These are phyloP conservation scores for Pseudorasbora parva DNA, from an alignment of 2,113 vertebrate genomes.

Conservation along the genomic window DNA sequence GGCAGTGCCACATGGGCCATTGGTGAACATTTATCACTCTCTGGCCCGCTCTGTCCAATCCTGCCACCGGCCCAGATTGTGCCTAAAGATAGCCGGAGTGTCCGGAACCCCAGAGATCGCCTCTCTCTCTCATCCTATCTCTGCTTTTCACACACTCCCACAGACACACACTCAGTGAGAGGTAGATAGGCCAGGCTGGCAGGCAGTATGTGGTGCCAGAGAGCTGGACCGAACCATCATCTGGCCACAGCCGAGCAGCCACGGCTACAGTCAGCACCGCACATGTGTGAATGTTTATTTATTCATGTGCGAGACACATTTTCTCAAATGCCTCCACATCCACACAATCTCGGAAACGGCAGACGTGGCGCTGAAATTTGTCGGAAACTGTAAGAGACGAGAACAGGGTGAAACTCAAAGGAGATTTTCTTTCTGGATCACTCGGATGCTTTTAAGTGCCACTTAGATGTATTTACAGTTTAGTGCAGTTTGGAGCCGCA, in stretches of 20 bases:
- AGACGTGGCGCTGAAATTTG: neutral
- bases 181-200: conserved; percentile 24
- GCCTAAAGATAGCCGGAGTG: conserved; percentile 44
- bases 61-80: conserved; percentile 30
- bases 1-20: conserved; percentile 27
- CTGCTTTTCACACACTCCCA: conserved; percentile 15
- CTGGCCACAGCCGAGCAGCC: neutral
- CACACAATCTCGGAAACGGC: neutral
- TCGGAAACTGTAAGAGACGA: neutral
- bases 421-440: neutral
- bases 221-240: neutral
- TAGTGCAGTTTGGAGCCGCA: neutral
- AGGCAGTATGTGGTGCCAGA: neutral
- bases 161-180: conserved; percentile 22
- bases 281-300: conserved; percentile 31
- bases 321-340: conserved; percentile 16
- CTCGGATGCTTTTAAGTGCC: neutral
- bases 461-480: conserved; percentile 3
- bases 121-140: conserved; percentile 2
- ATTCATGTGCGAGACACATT: conserved; percentile 28
- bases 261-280: neutral
- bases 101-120: conserved; percentile 28
- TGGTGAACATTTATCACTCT: conserved; percentile 44
- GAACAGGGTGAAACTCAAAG: neutral
- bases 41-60: conserved; percentile 12